Evolutionary conservation across 1,140 invertebrate genomes (phyloP).

Genomic region (Geopemphigus sp.): DNA sequence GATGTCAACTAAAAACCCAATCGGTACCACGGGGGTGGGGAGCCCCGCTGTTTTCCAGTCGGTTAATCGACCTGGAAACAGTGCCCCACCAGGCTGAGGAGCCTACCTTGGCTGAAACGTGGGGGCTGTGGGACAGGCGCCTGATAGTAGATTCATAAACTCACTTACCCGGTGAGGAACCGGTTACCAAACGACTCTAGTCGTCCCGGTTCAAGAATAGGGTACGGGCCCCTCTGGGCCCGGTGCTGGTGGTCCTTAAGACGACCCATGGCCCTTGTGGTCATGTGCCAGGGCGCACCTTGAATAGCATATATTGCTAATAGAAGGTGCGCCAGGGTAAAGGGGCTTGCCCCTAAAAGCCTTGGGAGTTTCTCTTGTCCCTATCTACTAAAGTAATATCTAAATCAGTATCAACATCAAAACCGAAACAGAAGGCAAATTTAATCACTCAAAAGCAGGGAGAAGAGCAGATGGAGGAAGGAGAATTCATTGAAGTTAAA

Average conservation of each 20-base stretch:
- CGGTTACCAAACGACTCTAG: not conserved
- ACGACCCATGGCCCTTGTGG: not conserved
- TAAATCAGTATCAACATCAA: too few species aligned
- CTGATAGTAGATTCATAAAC: not conserved
- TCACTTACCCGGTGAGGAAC: not conserved
- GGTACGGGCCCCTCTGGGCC: not conserved
- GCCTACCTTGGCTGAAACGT: not conserved
- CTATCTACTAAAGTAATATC: too few species aligned
- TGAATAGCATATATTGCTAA: too few species aligned
- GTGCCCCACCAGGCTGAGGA: not conserved
- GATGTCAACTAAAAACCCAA: not conserved
- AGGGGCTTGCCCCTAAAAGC: too few species aligned
- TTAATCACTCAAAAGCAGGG: too few species aligned
- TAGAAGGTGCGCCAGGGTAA: too few species aligned
- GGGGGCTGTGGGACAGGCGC: not conserved
- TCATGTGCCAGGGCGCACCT: too few species aligned
- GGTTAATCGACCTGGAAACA: too few species aligned
- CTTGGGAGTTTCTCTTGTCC: too few species aligned
- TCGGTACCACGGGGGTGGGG: not conserved
- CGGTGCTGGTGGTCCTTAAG: conserved; percentile 9
- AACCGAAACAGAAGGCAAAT: too few species aligned
- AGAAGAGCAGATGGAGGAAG: not conserved
- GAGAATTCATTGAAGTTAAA: not conserved
- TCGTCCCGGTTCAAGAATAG: not conserved
- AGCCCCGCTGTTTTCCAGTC: not conserved